Conservation (phyloP, 2,888 invertebrate species). For the Xylota sylvarum region DNA sequence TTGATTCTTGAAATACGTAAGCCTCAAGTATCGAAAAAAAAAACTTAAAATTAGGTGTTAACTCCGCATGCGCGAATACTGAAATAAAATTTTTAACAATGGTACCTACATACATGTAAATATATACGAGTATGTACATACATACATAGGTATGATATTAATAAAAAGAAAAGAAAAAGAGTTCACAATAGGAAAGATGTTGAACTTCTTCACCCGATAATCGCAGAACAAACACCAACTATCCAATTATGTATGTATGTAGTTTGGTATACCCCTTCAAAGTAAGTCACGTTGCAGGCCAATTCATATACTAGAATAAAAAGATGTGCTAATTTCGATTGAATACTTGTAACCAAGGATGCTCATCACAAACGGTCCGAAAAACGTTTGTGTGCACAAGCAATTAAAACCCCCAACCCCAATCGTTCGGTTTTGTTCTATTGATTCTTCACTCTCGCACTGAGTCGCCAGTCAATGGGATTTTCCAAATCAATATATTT, state of each 20-base stretch:
- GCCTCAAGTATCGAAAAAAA: neutral
- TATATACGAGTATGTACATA: no score
- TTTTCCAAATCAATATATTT: slow-evolving; percentile 22
- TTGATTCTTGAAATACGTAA: no score
- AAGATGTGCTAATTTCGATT: slow-evolving; percentile 1
- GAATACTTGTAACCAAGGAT: slow-evolving; percentile 19
- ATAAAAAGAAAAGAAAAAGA: no score
- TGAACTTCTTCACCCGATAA: neutral
- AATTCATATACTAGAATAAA: neutral
- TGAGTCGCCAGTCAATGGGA: neutral
- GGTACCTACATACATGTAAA: no score
- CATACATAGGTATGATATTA: no score
- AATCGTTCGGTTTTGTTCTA: slow-evolving; percentile 21
- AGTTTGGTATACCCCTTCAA: neutral
- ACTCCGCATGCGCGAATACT: neutral
- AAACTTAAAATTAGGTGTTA: neutral
- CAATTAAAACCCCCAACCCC: slow-evolving; percentile 8
- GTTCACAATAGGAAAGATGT: neutral
- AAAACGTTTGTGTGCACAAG: slow-evolving; percentile 10
- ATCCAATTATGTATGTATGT: neutral
- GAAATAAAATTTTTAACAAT: neutral
- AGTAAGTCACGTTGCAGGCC: neutral
- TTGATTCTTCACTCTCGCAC: slow-evolving; percentile 7
- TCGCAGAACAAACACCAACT: slow-evolving; percentile 2
- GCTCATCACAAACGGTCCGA: neutral